Conservation (phyloP, 2,797 vertebrate species). For the Orestias chungarensis region DNA sequence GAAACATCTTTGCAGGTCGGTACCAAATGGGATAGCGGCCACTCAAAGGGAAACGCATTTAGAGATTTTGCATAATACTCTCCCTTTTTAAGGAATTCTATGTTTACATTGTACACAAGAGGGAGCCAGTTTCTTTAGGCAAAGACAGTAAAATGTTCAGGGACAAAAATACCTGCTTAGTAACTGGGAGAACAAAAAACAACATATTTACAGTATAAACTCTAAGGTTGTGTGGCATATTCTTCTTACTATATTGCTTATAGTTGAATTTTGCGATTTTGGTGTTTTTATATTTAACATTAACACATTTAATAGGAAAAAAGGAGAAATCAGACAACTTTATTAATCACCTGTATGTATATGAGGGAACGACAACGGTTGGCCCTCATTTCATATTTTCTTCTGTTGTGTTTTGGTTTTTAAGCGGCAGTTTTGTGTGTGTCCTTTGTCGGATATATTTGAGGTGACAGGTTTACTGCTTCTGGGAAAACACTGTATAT, state of each 20-base stretch:
- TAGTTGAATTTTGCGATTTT: not conserved
- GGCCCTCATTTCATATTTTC: slow-evolving; percentile 15
- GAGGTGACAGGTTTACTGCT: slow-evolving; percentile 46
- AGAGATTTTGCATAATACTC: too few species aligned
- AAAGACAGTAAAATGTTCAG: not conserved
- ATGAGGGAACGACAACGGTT: too few species aligned
- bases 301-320: not conserved
- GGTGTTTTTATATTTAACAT: not conserved
- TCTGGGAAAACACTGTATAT: slow-evolving; percentile 51
- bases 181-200: not conserved
- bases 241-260: not conserved
- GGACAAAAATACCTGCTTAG: slow-evolving; percentile 20
- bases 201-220: not conserved
- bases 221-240: not conserved
- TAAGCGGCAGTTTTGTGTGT: not conserved
- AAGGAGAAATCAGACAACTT: too few species aligned
- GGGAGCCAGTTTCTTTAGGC: slow-evolving; percentile 40
- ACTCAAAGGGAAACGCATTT: too few species aligned
- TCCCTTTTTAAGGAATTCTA: not conserved
- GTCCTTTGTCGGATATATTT: slow-evolving; percentile 18
- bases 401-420: slow-evolving; percentile 13
- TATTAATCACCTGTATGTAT: too few species aligned
- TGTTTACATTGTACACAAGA: slow-evolving; percentile 36
- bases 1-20: too few species aligned
- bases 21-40: too few species aligned